Evolutionary conservation across 2,888 invertebrate species (phyloP).

Genomic region (Escarpia spicata): DNA sequence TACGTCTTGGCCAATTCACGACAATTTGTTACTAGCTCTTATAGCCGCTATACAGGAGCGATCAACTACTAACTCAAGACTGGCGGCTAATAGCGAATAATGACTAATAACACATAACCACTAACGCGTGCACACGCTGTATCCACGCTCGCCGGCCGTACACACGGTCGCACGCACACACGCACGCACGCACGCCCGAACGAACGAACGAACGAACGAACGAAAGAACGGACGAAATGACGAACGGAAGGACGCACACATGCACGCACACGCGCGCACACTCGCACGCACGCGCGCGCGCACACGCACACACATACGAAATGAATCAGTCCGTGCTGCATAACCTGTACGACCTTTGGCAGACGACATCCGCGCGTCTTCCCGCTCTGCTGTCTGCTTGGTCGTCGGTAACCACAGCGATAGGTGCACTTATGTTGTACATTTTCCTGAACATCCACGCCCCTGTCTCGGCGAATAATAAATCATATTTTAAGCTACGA

Average conservation of each 20-base stretch:
- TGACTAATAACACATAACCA: too few species aligned
- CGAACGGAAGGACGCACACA: background rate
- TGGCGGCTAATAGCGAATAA: too few species aligned
- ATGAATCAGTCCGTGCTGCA: background rate
- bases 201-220: background rate
- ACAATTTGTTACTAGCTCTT: background rate
- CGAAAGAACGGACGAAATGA: too few species aligned
- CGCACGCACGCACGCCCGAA: background rate
- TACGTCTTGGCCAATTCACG: background rate
- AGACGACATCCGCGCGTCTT: background rate
- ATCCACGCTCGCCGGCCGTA: background rate
- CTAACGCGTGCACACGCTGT: background rate
- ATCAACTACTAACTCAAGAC: too few species aligned
- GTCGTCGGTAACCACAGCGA: background rate
- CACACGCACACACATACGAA: background rate
- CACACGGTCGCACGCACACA: background rate
- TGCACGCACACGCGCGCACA: background rate
- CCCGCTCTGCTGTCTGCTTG: background rate
- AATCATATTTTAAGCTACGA: background rate
- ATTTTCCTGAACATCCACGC: background rate
- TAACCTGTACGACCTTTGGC: background rate
- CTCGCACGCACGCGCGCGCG: background rate
- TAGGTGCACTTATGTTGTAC: background rate
- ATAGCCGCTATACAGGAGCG: background rate
- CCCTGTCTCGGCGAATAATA: background rate